These are phyloP conservation scores for Coleophora deauratella DNA, from an alignment of 2,888 invertebrate species.

Conservation along the genomic window DNA sequence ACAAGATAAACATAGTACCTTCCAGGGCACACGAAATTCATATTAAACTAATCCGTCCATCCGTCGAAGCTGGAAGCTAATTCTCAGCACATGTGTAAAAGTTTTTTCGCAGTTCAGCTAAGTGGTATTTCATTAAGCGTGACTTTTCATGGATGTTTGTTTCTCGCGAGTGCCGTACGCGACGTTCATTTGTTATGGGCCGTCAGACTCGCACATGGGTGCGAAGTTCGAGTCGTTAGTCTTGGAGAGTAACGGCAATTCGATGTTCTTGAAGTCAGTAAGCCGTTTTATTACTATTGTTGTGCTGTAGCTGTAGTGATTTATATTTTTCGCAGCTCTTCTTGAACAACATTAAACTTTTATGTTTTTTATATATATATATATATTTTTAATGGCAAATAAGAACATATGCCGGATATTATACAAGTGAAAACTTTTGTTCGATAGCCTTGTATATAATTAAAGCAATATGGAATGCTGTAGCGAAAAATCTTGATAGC, in stretches of 20 bases:
- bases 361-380: no score
- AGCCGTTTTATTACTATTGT: neutral
- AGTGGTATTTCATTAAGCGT: slow-evolving; percentile 67
- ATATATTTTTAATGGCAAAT: no score
- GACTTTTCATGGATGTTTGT: slow-evolving; percentile 36
- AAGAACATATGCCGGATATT: no score
- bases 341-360: no score
- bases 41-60: slow-evolving; percentile 66
- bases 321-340: no score
- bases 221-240: slow-evolving; percentile 17
- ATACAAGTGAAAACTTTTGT: no score
- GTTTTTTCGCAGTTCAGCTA: slow-evolving; percentile 61
- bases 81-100: slow-evolving; percentile 54
- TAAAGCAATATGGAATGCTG: no score
- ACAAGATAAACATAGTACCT: slow-evolving; percentile 56
- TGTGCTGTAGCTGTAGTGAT: neutral
- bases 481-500: slow-evolving; percentile 22
- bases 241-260: slow-evolving; percentile 4
- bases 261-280: slow-evolving; percentile 1
- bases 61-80: slow-evolving; percentile 46
- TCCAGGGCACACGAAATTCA: slow-evolving; percentile 52
- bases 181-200: slow-evolving; percentile 30
- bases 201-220: slow-evolving; percentile 30
- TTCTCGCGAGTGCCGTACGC: slow-evolving; percentile 17
- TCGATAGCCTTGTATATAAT: no score